Base-by-base conservation (phyloP, 2,797 vertebrate genomes). In the Phoebastria nigripes region DNA sequence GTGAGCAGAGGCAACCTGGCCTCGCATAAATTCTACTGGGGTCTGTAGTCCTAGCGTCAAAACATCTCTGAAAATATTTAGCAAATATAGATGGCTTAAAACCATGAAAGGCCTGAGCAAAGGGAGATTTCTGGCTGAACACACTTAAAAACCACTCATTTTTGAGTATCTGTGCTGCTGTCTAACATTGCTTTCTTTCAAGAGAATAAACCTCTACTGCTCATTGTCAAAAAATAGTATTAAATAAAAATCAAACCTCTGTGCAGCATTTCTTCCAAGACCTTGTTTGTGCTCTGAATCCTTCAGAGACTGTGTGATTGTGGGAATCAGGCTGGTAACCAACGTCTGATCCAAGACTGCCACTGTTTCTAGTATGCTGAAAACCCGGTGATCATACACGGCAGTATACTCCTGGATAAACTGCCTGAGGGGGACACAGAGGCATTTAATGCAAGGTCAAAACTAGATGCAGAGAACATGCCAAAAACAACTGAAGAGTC, bases 251-350 rank as follows among this genome's bases (percentile, higher is more conserved):
- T 44, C 96, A 88, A 98, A 99, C 99, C 99, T 99, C 95, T 98
- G 98, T 85, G 98, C 90, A 14, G 93, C 97, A 94, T 99, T 99
- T 97, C 95, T 99, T 96, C 99, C 99, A 96, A 99, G 97, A 56
- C 99, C 99, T 98, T 98, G 98, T 97, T 99, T 99, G 97, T 97
- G 98, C 89, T 99, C 99, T 0, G 97, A 98, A 93, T 98, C 98
- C 95, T 98, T 98, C 96, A 99, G 98, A 95, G 98, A 97, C 65
- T 98, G 97, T 39, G 99, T 98, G 87, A 99, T 97, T 89, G 97
- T 95, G 77, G 99, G 99, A 96, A 99, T 98, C 90, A 99, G 98
- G 74, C 97, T 89, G 63, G 97, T 97, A 86, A 99, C 99, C 24
- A 98, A 95, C 5, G 89, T 54, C 77, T 97, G 98, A 97, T 99